Conservation (phyloP, 1,140 invertebrate genomes). For the Cephus cinctus region DNA sequence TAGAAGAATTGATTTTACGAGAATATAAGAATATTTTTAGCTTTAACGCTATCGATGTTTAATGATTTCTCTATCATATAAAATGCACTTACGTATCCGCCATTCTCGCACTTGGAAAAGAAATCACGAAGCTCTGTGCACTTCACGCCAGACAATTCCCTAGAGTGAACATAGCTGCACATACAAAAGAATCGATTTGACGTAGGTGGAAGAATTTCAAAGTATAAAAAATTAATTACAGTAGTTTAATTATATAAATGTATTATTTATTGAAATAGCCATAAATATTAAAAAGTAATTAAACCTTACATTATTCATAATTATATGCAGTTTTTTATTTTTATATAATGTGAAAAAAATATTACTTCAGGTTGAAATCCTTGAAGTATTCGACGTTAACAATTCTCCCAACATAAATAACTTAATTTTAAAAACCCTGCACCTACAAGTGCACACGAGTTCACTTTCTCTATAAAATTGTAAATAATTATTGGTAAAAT, state of each 20-base stretch:
- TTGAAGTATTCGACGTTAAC: not conserved
- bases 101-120: conserved; percentile 34
- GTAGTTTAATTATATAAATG: not conserved
- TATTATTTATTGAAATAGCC: not conserved
- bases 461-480: too few species aligned
- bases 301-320: not conserved
- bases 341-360: not conserved
- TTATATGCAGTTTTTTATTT: not conserved
- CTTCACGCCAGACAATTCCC: not conserved
- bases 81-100: conserved; percentile 38
- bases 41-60: too few species aligned
- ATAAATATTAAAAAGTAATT: not conserved
- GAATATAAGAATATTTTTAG: too few species aligned
- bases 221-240: not conserved
- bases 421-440: too few species aligned
- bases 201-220: too few species aligned
- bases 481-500: not conserved
- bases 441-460: too few species aligned
- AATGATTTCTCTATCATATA: conserved; percentile 24
- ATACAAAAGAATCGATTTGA: not conserved
- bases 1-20: too few species aligned
- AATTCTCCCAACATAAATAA: too few species aligned
- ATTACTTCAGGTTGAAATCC: not conserved
- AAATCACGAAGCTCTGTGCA: conserved; percentile 13
- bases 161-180: too few species aligned